These are phyloP conservation scores for Drosophila pectinifera DNA, from an alignment of 1,140 invertebrate species.

Conservation along the genomic window DNA sequence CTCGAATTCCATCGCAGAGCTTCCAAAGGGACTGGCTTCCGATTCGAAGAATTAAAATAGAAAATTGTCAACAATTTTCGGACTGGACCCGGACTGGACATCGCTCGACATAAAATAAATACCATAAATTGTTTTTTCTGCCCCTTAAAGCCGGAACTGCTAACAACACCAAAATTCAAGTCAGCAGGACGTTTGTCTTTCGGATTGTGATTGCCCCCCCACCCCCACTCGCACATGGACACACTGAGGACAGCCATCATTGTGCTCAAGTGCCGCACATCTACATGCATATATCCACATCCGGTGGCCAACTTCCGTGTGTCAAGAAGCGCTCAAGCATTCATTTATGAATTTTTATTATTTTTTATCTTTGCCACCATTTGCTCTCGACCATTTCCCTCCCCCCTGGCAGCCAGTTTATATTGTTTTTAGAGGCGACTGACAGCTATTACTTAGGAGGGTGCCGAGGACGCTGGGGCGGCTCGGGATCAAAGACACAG, in stretches of 20 bases:
- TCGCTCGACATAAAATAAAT: slow-evolving; percentile 37
- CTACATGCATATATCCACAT: slow-evolving; percentile 39
- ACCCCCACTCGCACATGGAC: slow-evolving; percentile 6
- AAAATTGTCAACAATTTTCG: slow-evolving; percentile 48
- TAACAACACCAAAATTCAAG: slow-evolving; percentile 38
- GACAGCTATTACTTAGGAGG: slow-evolving; percentile 55
- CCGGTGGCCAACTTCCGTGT: slow-evolving; percentile 73
- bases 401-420: slow-evolving; percentile 19
- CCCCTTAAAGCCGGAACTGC: slow-evolving; percentile 47
- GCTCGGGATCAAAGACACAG: slow-evolving; percentile 56
- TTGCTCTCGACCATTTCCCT: slow-evolving; percentile 21
- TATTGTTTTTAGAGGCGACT: slow-evolving; percentile 49
- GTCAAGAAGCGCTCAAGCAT: slow-evolving; percentile 77
- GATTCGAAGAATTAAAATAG: slow-evolving; percentile 39
- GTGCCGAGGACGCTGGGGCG: slow-evolving; percentile 15
- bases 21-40: slow-evolving; percentile 2
- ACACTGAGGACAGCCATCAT: slow-evolving; percentile 21
- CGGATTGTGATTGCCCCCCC: slow-evolving; percentile 33
- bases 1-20: slow-evolving; percentile 12
- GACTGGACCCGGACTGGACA: background rate
- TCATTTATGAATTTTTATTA: slow-evolving; percentile 80
- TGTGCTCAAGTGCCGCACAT: slow-evolving; percentile 31
- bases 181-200: slow-evolving; percentile 47
- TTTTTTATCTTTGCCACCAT: slow-evolving; percentile 67
- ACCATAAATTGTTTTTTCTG: slow-evolving; percentile 33